Evolutionary conservation across 2,113 vertebrate genomes (phyloP), one percentile per base, ranked within the genome.

Genomic region (Gymnobelideus leadbeateri): DNA sequence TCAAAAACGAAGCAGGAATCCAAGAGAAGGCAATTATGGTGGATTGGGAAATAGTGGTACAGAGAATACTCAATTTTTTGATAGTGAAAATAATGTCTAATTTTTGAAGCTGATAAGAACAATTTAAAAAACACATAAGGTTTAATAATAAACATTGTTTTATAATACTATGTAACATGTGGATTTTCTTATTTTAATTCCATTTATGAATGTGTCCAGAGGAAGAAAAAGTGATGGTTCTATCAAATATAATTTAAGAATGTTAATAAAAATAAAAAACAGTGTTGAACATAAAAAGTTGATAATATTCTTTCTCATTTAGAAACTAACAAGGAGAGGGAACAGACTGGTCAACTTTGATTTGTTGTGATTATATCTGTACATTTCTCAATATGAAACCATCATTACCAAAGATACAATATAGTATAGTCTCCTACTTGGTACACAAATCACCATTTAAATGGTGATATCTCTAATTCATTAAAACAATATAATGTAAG

Each of bases 21-120:
- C 84, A 1, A 68, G 53, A 96, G 25, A 92, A 68, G 54, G 46
- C 49, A 8, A 90, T 51, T 90, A 54, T 43, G 50, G 55, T 51
- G 46, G 26, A 50, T 90, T 91, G 24, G 49, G 51, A 93, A 96
- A 84, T 95, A 90, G 25, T 77, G 91, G 46, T 37, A 89, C 7
- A 94, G n/a, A 89, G 16, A 95, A 91, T 12, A n/a, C 51, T 1
- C 91, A 92, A 84, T 31, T 89, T 10, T 25, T 91, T 31, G 6
- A 28, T 90, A 46, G 90, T 95, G 93, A 93, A 96, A 95, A 84
- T 94, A 90, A 95, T 77, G 43, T 49, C 89, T 54, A 14, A 89
- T 28, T 92, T 68, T 95, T 43, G 91, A 11, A 91, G 23, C 49
- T 93, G 8, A 23, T 94, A 89, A 0, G 3, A 43, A 92, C 54